Evolutionary conservation across 2,113 vertebrate genomes (phyloP), one percentile per base, ranked within the genome.

Genomic region (Nesospiza acunhae): DNA sequence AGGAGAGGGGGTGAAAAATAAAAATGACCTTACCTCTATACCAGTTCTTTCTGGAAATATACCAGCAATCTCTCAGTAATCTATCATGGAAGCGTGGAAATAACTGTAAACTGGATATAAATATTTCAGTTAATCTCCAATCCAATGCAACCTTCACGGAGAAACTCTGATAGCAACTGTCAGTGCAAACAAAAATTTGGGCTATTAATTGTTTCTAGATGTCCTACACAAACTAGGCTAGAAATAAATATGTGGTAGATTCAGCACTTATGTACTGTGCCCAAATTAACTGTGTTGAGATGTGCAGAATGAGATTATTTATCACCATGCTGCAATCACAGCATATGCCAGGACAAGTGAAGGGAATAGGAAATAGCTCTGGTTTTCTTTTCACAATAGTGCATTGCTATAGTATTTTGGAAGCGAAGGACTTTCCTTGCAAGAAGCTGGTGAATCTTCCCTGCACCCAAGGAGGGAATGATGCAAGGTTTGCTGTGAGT

Each of bases 41-140:
- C 98, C 97, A 98, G 76, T n/a, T 95, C 75, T 87, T 97, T 86
- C 94, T 94, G 68, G 98, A 98, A 74, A 98, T 91, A 56, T 96
- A 97, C 76, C 94, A 93, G 69, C 98, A 98, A 33, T 98, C 96
- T 42, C 95, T 96, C 70, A 87, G 68, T 37, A 84, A 59, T 66
- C 88, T 88, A 72, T 94, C 88, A 63, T 94, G 77, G 66, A 92
- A 95, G 33, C 89, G 91, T 85, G 96, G 64, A 91, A 97, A 96
- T 73, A 97, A 56, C 89, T 96, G 82, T 42, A 94, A 95, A 82
- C 96, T 97, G 87, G 53, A 87, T 37, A 96, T 4, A 95, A 83
- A 41, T 70, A 95, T 75, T 87, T 70, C 72, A 84, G 47, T 96
- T 80, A 93, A 55, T n/a, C 39, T 90, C 59, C 83, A 77, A 75